phyloP scores from a whole-genome alignment of 2,797 vertebrate species.

The Rachycentron canadum region DNA sequence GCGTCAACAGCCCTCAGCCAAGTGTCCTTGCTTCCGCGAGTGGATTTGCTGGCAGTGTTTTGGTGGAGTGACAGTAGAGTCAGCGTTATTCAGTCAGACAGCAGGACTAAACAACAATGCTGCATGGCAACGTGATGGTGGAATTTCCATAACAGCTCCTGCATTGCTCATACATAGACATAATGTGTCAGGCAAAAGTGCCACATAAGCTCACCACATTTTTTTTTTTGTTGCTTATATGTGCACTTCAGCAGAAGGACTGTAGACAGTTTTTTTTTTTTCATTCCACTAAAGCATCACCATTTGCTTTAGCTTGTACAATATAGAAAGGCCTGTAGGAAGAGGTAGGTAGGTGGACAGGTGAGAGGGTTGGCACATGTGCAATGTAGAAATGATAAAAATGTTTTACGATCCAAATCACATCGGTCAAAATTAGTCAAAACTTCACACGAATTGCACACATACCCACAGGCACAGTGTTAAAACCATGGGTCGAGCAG shows the following conservation, averaged over 20 bases:
- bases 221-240: neutral
- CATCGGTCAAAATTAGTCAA: neutral
- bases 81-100: constrained; percentile 37
- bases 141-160: constrained; percentile 49
- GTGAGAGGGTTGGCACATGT: neutral
- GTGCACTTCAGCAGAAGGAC: constrained; percentile 2
- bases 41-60: constrained; percentile 59
- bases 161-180: constrained; percentile 18
- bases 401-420: neutral
- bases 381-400: neutral
- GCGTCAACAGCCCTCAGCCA: constrained; percentile 72
- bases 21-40: constrained; percentile 66
- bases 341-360: too few species aligned
- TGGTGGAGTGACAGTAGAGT: constrained; percentile 46
- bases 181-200: constrained; percentile 15
- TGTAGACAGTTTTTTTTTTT: neutral
- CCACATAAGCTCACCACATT: constrained; percentile 22
- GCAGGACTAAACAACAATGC: constrained; percentile 29
- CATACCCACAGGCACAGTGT: too few species aligned
- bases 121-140: constrained; percentile 34
- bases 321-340: too few species aligned
- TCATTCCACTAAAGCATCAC: neutral
- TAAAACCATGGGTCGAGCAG: too few species aligned
- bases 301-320: neutral
- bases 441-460: too few species aligned